A percentile compares a stretch with the other conserved stretches of the same genome.
Evolutionary conservation across 1,140 invertebrate species (phyloP).

Genomic region (Magallana angulata): DNA sequence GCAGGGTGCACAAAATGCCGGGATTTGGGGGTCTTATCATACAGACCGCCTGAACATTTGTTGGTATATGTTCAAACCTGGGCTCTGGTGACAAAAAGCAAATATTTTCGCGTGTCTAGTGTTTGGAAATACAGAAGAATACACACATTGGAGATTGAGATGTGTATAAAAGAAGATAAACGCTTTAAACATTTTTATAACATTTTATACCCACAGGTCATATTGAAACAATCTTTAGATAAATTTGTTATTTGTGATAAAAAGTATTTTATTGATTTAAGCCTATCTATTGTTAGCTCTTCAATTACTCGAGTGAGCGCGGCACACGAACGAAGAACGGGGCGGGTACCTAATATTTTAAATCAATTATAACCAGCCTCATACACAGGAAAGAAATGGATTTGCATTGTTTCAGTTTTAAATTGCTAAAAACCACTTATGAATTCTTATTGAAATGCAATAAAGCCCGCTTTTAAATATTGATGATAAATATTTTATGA

Average conservation of each 20-base stretch:
- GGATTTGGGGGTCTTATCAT: background rate
- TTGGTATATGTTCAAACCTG: slow-evolving; percentile 30
- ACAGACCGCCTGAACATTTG: slow-evolving; percentile 2
- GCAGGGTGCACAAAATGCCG: background rate
- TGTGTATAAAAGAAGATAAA: slow-evolving; percentile 54
- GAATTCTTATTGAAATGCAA: slow-evolving; percentile 23
- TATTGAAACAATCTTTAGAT: slow-evolving; percentile 59
- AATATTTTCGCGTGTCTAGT: slow-evolving; percentile 60
- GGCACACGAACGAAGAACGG: slow-evolving; percentile 12
- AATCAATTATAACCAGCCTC: background rate
- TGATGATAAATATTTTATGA: slow-evolving; percentile 23
- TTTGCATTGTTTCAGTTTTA: slow-evolving; percentile 27
- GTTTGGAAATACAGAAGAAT: slow-evolving; percentile 56
- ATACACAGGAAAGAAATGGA: slow-evolving; percentile 12
- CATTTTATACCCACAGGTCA: slow-evolving; percentile 43
- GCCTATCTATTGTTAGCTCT: slow-evolving; percentile 52
- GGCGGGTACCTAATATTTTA: background rate
- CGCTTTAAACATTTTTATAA: slow-evolving; percentile 51
- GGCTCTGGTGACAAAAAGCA: slow-evolving; percentile 48
- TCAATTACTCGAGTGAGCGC: slow-evolving; percentile 60
- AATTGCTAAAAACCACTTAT: slow-evolving; percentile 18
- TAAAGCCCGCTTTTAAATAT: slow-evolving; percentile 1
- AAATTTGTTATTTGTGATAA: slow-evolving; percentile 62
- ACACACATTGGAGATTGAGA: slow-evolving; percentile 52
- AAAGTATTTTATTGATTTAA: slow-evolving; percentile 48